Base-by-base conservation (phyloP, 2,888 invertebrate genomes). In the Achlya flavicornis region DNA sequence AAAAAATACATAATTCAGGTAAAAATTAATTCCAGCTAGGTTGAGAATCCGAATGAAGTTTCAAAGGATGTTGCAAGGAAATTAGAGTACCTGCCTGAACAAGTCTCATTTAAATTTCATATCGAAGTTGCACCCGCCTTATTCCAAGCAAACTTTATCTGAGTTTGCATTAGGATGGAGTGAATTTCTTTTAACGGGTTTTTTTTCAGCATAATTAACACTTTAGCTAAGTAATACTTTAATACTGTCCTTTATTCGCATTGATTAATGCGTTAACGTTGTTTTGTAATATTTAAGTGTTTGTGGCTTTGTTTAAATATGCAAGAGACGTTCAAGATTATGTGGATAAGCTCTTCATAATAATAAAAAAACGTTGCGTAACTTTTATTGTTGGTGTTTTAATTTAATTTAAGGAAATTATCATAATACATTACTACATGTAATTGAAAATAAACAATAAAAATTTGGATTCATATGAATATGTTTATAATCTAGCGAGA, bases 51-150 rank as follows among this genome's bases (percentile, higher is more conserved):
- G 73, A 79, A 79, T 74, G 71, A 78, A 84, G 77, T 81, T 83
- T 77, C 71, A 72, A 78, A 77, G 76, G 80, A 84, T 82, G 81
- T 81, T 78, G 77, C 78, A 72, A 76, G 75, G 70, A 80, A 84
- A 81, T 84, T 81, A 80, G 78, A 79, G 68, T 74, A 72, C 63
- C 68, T 76, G 76, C 78, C 76, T 78, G 79, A 80, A 79, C 77
- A 68, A 69, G 75, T 64, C 83, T 86, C 82, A 87, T 87, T 83
- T 85, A 82, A 86, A 87, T 86, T 87, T 86, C 84, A 87, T 84
- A 84, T 80, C 78, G 79, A 77, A 83, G 81, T 81, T 83, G 86
- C 83, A 85, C 83, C 79, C 76, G 74, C 73, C 74, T 79, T 82
- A 79, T 78, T 76, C 69, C 69, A 61, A 10, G 66, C 62, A 65